Conservation (phyloP, 2,113 vertebrate species). For the rabbit (Oryctolagus cuniculus) region mOryCun1.1 NC_091443.1:60475001-60475500, state of each 20-base stretch:
- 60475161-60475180: not conserved
- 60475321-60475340: slow-evolving; percentile 12
- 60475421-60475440: not conserved
- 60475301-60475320: not conserved
- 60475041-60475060: not conserved
- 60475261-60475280: not conserved
- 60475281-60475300: not conserved
- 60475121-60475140: not conserved
- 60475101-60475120: not conserved
- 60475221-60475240: not conserved
- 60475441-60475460: slow-evolving; percentile 6
- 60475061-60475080: not conserved
- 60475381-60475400: not conserved
- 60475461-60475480: slow-evolving; percentile 47
- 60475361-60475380: not conserved
- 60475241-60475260: not conserved
- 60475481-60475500: slow-evolving; percentile 53
- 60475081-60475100: not conserved
- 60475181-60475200: not conserved
- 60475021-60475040: not conserved
- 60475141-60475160: not conserved
- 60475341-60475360: not conserved
- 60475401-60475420: slow-evolving; percentile 30
- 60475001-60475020: not conserved
- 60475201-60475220: not conserved